A percentile compares a stretch with the other conserved stretches of the same genome.
These are phyloP conservation scores for Notospermus geniculatus DNA, from an alignment of 1,140 invertebrate genomes.

Conservation along the genomic window DNA sequence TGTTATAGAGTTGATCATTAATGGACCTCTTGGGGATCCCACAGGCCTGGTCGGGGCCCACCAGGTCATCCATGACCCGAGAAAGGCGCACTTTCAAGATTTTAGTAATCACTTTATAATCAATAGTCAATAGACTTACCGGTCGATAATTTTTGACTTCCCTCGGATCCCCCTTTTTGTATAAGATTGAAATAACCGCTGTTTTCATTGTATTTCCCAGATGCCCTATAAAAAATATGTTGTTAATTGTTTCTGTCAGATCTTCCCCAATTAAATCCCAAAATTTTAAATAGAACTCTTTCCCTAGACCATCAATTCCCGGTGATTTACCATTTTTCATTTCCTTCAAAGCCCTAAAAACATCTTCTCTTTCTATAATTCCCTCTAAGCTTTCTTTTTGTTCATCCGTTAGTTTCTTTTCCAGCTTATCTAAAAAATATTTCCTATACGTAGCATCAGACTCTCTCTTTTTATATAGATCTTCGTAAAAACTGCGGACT, in stretches of 20 bases:
- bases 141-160: constrained; percentile 1
- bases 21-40: too few relatives aligned
- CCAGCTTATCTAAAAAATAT: background rate
- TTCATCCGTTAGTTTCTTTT: constrained; percentile 2
- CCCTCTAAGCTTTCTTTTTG: background rate
- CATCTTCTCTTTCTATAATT: background rate
- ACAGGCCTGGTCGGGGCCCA: too few relatives aligned
- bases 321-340: constrained; percentile 3
- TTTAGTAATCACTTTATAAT: constrained; percentile 8
- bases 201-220: background rate
- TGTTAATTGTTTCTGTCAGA: background rate
- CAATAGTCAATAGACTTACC: background rate
- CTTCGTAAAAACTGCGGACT: background rate
- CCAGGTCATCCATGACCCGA: too few relatives aligned
- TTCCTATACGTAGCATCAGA: background rate
- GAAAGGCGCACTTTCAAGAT: background rate
- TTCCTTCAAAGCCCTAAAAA: background rate
- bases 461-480: constrained; percentile 1
- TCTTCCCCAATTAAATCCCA: background rate
- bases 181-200: background rate
- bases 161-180: constrained; percentile 1
- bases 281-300: constrained; percentile 1
- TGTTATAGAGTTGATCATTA: too few relatives aligned
- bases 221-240: background rate
- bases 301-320: background rate